Evolutionary conservation across 2,113 vertebrate genomes (phyloP).

Genomic region (Mola mola): DNA sequence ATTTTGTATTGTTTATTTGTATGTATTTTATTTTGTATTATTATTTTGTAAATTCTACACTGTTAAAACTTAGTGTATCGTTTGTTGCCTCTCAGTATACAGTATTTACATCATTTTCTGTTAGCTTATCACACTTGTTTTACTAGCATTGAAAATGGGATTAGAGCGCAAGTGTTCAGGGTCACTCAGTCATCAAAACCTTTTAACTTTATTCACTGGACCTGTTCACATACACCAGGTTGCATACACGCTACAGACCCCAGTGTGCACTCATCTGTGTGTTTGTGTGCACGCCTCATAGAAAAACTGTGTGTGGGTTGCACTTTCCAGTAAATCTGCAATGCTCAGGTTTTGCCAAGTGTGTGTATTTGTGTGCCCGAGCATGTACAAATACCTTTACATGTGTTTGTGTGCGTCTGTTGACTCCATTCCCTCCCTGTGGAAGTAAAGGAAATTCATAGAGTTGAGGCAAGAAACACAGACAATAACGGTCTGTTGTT

Average conservation of each 20-base stretch:
- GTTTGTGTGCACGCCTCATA: background rate
- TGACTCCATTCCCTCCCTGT: conserved; percentile 14
- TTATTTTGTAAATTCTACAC: too few species aligned
- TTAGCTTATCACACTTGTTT: conserved; percentile 32
- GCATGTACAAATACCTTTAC: conserved; percentile 1
- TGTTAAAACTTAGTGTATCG: too few species aligned
- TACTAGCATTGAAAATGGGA: conserved; percentile 36
- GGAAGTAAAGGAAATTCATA: conserved; percentile 33
- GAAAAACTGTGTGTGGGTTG: conserved; percentile 7
- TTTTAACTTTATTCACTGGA: conserved; percentile 59
- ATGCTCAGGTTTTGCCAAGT: background rate
- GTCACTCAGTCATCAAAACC: conserved; percentile 61
- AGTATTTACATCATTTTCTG: too few species aligned
- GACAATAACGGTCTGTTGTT: conserved; percentile 37
- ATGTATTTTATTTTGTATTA: too few species aligned
- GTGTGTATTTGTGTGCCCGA: conserved; percentile 10
- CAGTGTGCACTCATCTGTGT: conserved; percentile 3
- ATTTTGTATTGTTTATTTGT: too few species aligned
- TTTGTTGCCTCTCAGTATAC: too few species aligned
- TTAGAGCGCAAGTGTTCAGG: conserved; percentile 38
- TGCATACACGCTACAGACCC: conserved; percentile 34
- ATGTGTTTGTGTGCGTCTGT: background rate
- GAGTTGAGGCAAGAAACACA: conserved; percentile 37
- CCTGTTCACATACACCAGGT: conserved; percentile 26
- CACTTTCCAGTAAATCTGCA: conserved; percentile 10